A percentile compares a stretch with the other conserved stretches of the same genome.
phyloP scores from a whole-genome alignment of 2,797 vertebrate genomes.

The Spea hammondii region DNA sequence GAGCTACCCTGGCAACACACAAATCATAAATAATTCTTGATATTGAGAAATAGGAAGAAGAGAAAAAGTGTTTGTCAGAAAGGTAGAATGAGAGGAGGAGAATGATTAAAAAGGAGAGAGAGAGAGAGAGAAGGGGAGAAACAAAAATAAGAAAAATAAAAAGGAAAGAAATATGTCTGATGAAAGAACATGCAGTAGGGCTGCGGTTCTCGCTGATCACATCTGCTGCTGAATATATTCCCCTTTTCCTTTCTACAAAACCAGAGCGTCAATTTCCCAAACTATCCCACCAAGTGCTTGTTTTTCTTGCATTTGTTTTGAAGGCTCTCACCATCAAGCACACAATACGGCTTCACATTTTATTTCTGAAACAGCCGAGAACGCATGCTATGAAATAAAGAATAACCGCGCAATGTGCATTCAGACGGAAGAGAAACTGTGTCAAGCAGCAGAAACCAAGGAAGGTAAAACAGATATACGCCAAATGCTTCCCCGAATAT shows the following conservation, averaged over 20 bases:
- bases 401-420: neutral
- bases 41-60: no score
- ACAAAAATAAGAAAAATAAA: no score
- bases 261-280: neutral
- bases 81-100: no score
- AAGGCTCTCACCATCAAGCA: neutral
- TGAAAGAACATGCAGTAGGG: no score
- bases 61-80: no score
- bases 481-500: no score
- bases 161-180: no score
- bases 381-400: neutral
- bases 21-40: no score
- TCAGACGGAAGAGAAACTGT: neutral
- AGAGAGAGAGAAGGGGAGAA: no score
- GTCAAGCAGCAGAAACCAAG: neutral
- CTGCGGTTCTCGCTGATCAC: neutral
- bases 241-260: neutral
- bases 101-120: no score
- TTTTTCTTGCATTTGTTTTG: neutral
- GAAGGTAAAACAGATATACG: no score
- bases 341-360: neutral
- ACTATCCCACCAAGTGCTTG: neutral
- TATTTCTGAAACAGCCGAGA: slow-evolving; percentile 5
- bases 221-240: neutral
- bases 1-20: no score